Evolutionary conservation across 2,888 invertebrate species (phyloP), one percentile per base, ranked within the genome.

Genomic region (Cephus pygmeus): DNA sequence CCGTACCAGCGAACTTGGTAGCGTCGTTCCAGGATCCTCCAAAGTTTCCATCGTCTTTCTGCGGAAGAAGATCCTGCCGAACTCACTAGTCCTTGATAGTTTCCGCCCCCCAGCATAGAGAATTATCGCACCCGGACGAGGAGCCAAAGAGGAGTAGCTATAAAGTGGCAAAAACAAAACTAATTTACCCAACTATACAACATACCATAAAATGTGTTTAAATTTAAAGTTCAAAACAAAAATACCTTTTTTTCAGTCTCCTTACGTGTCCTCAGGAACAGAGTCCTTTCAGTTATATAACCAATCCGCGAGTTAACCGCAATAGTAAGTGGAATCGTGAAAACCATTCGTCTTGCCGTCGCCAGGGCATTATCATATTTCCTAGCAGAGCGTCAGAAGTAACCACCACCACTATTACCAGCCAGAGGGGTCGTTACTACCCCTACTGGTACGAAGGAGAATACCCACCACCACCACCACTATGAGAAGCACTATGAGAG

Each of bases 331-430:
- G 80, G 82, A 84, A 87, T 84, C 81, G 84, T 81, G 81, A 78
- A 83, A 81, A 81, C 84, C 81, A 88, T 88, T 86, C 86, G 87
- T 88, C 88, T 87, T 88, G 84, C 83, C 87, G 87, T 87, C 88
- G 87, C 84, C 85, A 75, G 76, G 85, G 85, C 86, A 88, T 88
- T 88, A 88, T 88, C 88, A 87, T 88, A 88, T 88, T 88, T 88
- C 82, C 84, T 82, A 83, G 83, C 83, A 23, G 83, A 83, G 77
- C 82, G 80, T 83, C 79, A 81, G 83, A 80, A 78, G 80, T 74
- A 73, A 56, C 71, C 71, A 81, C 79, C 83, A 80, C 77, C 82
- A 78, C 73, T 80, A 79, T 56, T 56, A 82, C 79, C 75, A 79
- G 81, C 73, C 34, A 69, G 40, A 56, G 73, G 76, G 73, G 79